Conservation (phyloP, 2,888 invertebrate species). For the Helleia helle region DNA sequence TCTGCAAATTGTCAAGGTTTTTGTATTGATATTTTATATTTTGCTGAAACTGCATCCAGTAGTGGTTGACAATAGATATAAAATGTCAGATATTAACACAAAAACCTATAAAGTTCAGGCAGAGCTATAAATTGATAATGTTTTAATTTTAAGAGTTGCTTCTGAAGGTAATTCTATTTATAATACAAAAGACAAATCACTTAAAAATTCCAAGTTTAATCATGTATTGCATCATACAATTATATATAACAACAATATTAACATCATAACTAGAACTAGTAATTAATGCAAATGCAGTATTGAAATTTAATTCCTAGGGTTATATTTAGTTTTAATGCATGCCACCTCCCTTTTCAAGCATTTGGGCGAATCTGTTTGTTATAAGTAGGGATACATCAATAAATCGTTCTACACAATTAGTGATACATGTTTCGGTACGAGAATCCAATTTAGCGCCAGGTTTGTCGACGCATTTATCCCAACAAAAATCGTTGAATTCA, state of each 20-base stretch:
- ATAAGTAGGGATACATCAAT: slow-evolving; percentile 93
- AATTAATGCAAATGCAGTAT: neutral
- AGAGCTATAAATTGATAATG: no score
- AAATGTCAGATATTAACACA: no score
- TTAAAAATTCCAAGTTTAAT: neutral
- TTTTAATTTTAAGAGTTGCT: no score
- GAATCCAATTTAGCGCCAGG: slow-evolving; percentile 90
- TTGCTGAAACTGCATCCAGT: no score
- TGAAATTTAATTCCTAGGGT: slow-evolving; percentile 1
- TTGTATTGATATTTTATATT: no score
- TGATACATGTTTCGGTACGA: slow-evolving; percentile 90
- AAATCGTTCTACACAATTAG: slow-evolving; percentile 95
- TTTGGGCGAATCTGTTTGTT: slow-evolving; percentile 90
- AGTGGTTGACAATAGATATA: no score
- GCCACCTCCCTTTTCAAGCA: slow-evolving; percentile 83
- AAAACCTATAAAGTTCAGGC: no score
- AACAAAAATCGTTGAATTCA: slow-evolving; percentile 94
- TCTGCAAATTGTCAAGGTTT: no score
- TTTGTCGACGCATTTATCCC: slow-evolving; percentile 96
- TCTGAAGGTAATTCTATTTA: no score
- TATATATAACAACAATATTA: neutral
- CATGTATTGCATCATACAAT: neutral
- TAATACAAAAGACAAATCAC: no score
- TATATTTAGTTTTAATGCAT: slow-evolving; percentile 46
- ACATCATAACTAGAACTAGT: slow-evolving; percentile 6